Conservation (phyloP, 2,888 invertebrate genomes). For the Ichneumon xanthorius region DNA sequence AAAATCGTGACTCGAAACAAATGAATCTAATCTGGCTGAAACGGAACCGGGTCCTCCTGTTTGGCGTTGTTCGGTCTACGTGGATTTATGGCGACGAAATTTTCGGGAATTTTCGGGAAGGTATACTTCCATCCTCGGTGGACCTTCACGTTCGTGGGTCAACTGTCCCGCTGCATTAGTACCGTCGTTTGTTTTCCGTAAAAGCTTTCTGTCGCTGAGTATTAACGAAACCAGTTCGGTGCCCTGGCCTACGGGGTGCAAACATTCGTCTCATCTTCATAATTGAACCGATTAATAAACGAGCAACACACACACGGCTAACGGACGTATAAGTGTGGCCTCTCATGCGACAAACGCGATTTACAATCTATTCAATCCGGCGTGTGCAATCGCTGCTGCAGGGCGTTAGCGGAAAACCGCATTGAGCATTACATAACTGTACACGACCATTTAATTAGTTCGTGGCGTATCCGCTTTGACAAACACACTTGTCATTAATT, state of each 20-base stretch:
- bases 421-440: neutral
- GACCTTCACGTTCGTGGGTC: neutral
- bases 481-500: neutral
- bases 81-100: neutral
- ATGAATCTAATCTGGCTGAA: constrained; percentile 33
- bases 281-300: neutral
- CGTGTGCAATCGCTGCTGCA: neutral
- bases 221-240: neutral
- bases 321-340: neutral
- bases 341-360: neutral
- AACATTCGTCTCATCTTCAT: constrained; percentile 22
- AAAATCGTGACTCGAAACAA: constrained; percentile 21
- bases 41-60: neutral
- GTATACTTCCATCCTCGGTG: neutral
- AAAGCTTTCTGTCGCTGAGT: constrained; percentile 1
- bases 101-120: constrained; percentile 16
- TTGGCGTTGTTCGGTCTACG: neutral
- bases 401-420: neutral
- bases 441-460: neutral
- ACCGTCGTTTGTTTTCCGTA: constrained; percentile 15
- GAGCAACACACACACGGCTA: neutral
- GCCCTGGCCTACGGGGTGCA: neutral
- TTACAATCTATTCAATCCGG: neutral
- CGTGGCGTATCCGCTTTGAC: neutral
- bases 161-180: constrained; percentile 6